Percentiles rank a stretch among this genome's conserved stretches.
These are phyloP conservation scores for Pipistrellus nathusii DNA, from an alignment of 2,797 vertebrate genomes.

Conservation along the genomic window DNA sequence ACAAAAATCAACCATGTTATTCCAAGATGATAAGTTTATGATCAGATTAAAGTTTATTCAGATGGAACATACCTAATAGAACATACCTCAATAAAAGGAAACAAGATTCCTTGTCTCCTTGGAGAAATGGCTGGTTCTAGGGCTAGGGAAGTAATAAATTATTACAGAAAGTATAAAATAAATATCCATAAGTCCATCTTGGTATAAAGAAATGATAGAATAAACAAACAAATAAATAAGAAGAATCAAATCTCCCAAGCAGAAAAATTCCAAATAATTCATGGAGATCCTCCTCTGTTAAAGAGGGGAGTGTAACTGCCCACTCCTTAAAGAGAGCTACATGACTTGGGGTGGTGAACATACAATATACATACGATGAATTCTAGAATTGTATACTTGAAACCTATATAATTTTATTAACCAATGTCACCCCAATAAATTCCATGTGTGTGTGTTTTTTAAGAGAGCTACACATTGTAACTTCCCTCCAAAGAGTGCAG, in stretches of 20 bases:
- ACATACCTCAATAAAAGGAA: neutral
- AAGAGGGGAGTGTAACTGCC: neutral
- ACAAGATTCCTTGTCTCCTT: neutral
- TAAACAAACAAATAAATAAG: neutral
- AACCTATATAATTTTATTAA: neutral
- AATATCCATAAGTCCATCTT: neutral
- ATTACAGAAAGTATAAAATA: conserved; percentile 21
- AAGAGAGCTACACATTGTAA: neutral
- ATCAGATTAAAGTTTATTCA: conserved; percentile 26
- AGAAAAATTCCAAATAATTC: neutral
- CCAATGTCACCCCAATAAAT: neutral
- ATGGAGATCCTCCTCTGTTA: neutral
- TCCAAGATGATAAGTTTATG: neutral
- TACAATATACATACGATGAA: neutral
- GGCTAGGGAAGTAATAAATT: neutral
- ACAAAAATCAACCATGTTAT: neutral
- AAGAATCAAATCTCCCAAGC: neutral
- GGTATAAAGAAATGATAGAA: neutral
- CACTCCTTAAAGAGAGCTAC: neutral
- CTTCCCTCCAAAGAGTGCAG: neutral
- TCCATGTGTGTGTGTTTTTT: neutral
- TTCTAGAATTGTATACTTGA: neutral
- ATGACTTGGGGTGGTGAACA: neutral
- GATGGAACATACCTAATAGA: neutral
- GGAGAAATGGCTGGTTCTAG: neutral